Evolutionary conservation across 37 sponge, comb jelly and placozoan genomes (phyloP).

Genomic region (Spongilla lacustris): DNA sequence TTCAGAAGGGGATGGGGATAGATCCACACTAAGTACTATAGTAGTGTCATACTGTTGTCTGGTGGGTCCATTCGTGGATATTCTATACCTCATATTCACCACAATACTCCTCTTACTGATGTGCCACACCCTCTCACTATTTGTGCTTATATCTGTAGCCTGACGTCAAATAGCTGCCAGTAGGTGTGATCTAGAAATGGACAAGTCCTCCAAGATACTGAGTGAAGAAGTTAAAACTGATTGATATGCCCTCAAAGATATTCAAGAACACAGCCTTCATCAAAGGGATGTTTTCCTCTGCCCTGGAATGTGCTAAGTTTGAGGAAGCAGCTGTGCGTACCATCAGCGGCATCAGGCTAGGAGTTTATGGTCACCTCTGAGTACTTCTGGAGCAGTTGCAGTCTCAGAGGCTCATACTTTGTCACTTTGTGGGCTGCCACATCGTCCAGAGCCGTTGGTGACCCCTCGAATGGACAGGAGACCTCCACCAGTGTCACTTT

Average conservation of each 20-base stretch:
- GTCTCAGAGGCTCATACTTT: neutral
- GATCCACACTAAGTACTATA: no score
- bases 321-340: constrained; percentile 90
- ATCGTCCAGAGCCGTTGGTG: neutral
- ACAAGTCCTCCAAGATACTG: constrained; percentile 82
- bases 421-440: neutral
- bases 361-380: neutral
- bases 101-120: no score
- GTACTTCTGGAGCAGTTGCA: neutral
- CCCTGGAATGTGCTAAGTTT: constrained; percentile 92
- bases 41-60: no score
- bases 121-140: neutral
- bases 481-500: constrained; percentile 27
- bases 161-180: constrained; percentile 88
- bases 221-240: constrained; percentile 96
- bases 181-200: constrained; percentile 84
- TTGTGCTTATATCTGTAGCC: constrained; percentile 36
- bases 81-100: neutral
- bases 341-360: constrained; percentile 89
- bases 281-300: constrained; percentile 91
- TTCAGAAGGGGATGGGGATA: no score
- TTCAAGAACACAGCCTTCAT: constrained; percentile 99
- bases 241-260: constrained; percentile 92
- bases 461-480: constrained; percentile 13
- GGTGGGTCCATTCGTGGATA: neutral